These are phyloP conservation scores for Colius striatus DNA, from an alignment of 2,113 vertebrate genomes.

Conservation along the genomic window DNA sequence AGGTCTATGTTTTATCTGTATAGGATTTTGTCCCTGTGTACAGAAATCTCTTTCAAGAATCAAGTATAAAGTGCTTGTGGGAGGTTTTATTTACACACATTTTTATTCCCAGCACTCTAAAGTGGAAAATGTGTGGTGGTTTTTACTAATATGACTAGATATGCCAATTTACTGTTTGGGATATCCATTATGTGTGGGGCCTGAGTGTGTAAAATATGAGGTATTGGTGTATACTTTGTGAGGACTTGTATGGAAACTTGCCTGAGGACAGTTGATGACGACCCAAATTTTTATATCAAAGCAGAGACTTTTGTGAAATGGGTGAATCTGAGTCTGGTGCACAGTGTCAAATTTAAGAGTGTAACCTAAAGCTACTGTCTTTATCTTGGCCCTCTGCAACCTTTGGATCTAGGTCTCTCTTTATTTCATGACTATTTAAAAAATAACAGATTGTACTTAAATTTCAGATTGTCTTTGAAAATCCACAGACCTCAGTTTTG, in stretches of 20 bases:
- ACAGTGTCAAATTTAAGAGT: neutral
- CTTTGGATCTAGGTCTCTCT: neutral
- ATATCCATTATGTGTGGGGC: neutral
- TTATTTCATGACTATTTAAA: neutral
- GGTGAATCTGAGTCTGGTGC: neutral
- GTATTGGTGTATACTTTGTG: neutral
- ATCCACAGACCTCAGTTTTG: neutral
- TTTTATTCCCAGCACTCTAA: neutral
- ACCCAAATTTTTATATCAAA: neutral
- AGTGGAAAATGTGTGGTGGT: neutral
- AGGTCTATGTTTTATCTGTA: neutral
- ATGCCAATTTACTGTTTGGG: neutral
- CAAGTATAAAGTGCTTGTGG: neutral
- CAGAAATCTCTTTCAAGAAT: neutral
- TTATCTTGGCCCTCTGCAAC: neutral
- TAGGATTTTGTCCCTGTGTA: neutral
- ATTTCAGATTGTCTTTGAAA: neutral
- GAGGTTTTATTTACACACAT: accelerated
- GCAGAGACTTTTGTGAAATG: neutral
- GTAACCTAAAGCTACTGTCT: neutral
- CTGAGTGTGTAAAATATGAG: neutral
- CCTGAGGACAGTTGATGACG: neutral
- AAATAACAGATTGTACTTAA: neutral
- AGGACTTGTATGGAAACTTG: neutral
- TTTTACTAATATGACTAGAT: neutral